Conservation (phyloP, 2,113 vertebrate species). For the Pao palembangensis region DNA sequence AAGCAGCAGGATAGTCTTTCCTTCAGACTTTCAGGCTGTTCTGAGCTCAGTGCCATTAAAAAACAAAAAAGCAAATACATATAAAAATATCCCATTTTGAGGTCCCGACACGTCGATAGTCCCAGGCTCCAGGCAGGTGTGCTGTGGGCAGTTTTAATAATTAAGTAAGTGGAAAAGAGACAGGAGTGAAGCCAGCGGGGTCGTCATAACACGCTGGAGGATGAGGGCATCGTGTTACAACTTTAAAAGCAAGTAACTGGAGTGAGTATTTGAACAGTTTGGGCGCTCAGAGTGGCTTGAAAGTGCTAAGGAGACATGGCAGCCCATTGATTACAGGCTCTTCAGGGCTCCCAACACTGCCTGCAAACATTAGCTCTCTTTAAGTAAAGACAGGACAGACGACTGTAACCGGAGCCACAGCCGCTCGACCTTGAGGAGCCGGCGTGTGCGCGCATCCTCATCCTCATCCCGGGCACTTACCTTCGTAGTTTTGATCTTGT, state of each 20-base stretch:
- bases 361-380: constrained; percentile 50
- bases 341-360: constrained; percentile 13
- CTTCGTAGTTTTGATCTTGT: constrained; percentile 99
- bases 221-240: constrained; percentile 67
- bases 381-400: constrained; percentile 27
- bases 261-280: constrained; percentile 70
- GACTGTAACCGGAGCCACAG: constrained; percentile 25
- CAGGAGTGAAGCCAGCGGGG: constrained; percentile 64
- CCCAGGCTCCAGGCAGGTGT: constrained; percentile 73
- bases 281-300: constrained; percentile 56
- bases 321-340: constrained; percentile 55
- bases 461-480: constrained; percentile 57
- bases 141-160: constrained; percentile 75
- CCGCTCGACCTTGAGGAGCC: constrained; percentile 48
- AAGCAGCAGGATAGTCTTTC: not conserved
- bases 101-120: constrained; percentile 70
- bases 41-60: not conserved
- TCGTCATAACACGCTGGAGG: constrained; percentile 75
- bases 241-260: constrained; percentile 77
- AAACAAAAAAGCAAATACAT: constrained; percentile 26
- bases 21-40: not conserved
- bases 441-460: constrained; percentile 27
- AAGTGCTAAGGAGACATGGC: constrained; percentile 71
- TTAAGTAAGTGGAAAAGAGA: constrained; percentile 68
- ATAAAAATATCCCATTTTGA: constrained; percentile 43